Base-by-base conservation (phyloP, 1,140 invertebrate species). In the Lepidurus apus region DNA sequence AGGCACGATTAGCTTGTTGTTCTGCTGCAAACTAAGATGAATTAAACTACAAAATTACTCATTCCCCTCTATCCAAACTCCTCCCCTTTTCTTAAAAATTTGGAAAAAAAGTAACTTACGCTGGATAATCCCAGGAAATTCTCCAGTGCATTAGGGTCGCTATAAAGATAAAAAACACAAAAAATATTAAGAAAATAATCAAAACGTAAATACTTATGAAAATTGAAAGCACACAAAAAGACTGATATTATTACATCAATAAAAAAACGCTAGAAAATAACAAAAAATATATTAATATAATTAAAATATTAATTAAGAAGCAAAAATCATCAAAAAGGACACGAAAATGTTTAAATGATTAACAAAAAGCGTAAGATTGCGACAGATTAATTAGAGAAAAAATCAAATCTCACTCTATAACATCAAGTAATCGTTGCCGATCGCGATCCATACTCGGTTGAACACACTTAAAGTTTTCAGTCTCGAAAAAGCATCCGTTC, bases 401-500 rank as follows among this genome's bases (percentile, higher is more conserved):
- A 7, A 10, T 42, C 17, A 45, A 43, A 26, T 81, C 80, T 81
- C 80, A 85, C 84, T 82, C 81, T 74, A 86, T 85, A 43, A 85
- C 85, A 82, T 85, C 85, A 81, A 85, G 81, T 79, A 86, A 81
- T 82, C 84, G 85, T 81, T 84, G 84, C 80, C 84, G 82, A 81
- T 83, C 85, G 85, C 86, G 84, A 83, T 86, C 85, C 85, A 86
- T 86, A 79, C 82, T 84, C 81, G 77, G 73, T 65, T 13, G 13
- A 65, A 65, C 53, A 65, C 8, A n/a, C 53, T 65, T 65, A 65
- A n/a, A 65, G 53, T 65, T 65, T 65, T 65, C 21, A 11, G 53
- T 65, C 8, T 34, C 34, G 34, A 34, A 34, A 34, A 65, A 65
- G 53, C 53, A n/a, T 65, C 53, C 53, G 53, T 65, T 65, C 17